phyloP scores from a whole-genome alignment of 2,113 vertebrate genomes.

The Sphaerodactylus townsendi region DNA sequence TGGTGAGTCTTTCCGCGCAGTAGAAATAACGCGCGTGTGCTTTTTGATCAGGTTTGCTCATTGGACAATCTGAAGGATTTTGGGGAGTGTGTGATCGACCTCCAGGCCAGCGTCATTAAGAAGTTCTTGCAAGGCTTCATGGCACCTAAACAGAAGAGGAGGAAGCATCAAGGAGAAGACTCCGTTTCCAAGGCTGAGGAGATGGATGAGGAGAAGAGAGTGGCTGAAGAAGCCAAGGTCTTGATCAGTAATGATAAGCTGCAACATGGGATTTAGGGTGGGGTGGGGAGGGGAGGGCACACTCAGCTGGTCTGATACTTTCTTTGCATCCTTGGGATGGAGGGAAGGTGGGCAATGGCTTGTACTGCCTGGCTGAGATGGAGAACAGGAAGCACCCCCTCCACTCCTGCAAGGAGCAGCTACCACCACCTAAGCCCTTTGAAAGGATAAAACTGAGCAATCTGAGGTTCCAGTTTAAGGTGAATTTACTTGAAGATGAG shows the following conservation, averaged over 20 bases:
- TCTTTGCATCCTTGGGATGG: not conserved
- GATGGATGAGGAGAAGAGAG: slow-evolving; percentile 92
- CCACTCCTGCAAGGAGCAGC: no score
- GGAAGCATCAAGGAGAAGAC: slow-evolving; percentile 86
- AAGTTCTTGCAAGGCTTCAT: slow-evolving; percentile 99
- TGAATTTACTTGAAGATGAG: no score
- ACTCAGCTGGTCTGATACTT: no score
- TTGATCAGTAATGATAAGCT: not conserved
- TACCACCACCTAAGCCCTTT: not conserved
- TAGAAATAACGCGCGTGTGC: not conserved
- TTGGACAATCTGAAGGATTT: slow-evolving; percentile 92
- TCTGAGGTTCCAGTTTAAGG: no score
- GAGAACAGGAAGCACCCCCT: not conserved
- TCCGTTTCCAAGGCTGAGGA: slow-evolving; percentile 85
- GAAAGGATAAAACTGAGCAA: not conserved
- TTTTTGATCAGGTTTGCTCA: slow-evolving; percentile 78
- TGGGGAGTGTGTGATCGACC: slow-evolving; percentile 89
- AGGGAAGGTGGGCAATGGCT: not conserved
- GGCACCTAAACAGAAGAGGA: slow-evolving; percentile 96
- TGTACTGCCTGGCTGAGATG: no score
- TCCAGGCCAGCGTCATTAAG: slow-evolving; percentile 93
- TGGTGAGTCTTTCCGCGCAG: not conserved
- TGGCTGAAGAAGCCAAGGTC: slow-evolving; percentile 97
- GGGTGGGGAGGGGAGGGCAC: no score
- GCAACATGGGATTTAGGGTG: not conserved